A percentile compares a stretch with the other conserved stretches of the same genome.
Conservation (phyloP, 2,797 vertebrate genomes). For the Helarctos malayanus region DNA sequence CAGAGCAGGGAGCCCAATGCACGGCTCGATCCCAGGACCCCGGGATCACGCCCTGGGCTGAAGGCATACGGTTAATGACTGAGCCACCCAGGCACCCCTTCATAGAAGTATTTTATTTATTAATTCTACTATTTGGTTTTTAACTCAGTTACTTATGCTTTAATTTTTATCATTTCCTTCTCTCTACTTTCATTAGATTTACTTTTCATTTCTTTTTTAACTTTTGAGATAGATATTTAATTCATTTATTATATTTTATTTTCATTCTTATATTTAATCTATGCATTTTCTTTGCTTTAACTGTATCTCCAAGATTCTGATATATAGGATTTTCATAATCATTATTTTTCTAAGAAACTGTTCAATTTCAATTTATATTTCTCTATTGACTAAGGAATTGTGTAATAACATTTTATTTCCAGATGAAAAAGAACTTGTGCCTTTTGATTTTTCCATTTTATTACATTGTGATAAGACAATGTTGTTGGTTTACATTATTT, state of each 20-base stretch:
- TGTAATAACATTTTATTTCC: slow-evolving; percentile 3
- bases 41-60: too few relatives aligned
- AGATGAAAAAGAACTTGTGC: neutral
- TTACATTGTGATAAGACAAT: neutral
- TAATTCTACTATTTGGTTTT: neutral
- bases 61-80: too few relatives aligned
- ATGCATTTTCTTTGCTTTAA: neutral
- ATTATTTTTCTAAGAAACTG: neutral
- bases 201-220: slow-evolving; percentile 12
- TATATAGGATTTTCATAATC: neutral
- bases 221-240: neutral
- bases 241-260: neutral
- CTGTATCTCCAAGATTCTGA: neutral
- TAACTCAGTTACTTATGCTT: neutral
- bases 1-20: too few relatives aligned
- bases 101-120: neutral
- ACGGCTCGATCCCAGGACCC: too few relatives aligned
- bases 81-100: neutral
- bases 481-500: neutral
- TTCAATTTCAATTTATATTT: neutral
- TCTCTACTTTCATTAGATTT: neutral
- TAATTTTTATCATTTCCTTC: neutral
- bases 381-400: neutral
- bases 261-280: slow-evolving; percentile 12
- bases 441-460: slow-evolving; percentile 12